Evolutionary conservation across 2,113 vertebrate species (phyloP).

Genomic region (Porphyrio hochstetteri): DNA sequence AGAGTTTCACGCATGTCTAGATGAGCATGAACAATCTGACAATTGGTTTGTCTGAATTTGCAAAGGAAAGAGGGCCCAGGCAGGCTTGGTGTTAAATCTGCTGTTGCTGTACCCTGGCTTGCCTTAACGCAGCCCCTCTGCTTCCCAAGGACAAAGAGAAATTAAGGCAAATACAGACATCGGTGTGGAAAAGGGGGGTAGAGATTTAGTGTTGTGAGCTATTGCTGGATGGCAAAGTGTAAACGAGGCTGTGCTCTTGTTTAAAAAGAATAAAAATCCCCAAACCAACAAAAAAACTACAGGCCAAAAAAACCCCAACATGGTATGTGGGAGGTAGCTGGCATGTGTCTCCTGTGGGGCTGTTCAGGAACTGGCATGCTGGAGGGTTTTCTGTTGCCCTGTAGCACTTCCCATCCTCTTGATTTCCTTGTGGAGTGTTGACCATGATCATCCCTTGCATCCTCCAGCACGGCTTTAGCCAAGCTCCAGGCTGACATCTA

Average conservation of each 20-base stretch:
- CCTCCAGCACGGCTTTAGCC: not conserved
- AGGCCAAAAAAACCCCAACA: not conserved
- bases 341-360: fast-evolving
- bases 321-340: fast-evolving
- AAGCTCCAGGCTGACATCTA: fast-evolving
- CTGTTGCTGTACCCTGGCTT: not conserved
- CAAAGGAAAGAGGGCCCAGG: not conserved
- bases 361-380: not conserved
- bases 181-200: not conserved
- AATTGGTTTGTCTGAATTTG: not conserved
- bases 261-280: not conserved
- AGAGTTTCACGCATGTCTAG: not conserved
- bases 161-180: not conserved
- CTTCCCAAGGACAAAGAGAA: not conserved
- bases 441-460: not conserved
- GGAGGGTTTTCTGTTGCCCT: not conserved
- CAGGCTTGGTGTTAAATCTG: not conserved
- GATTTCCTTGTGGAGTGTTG: not conserved
- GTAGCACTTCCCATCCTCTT: not conserved
- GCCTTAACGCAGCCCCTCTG: not conserved
- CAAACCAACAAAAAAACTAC: too few relatives aligned
- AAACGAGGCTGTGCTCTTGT: not conserved
- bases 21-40: not conserved
- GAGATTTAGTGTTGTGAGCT: not conserved
- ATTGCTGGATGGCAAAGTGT: not conserved